Evolutionary conservation across 2,888 invertebrate genomes (phyloP), one percentile per base, ranked within the genome.

Genomic region (Brachyptera putata): DNA sequence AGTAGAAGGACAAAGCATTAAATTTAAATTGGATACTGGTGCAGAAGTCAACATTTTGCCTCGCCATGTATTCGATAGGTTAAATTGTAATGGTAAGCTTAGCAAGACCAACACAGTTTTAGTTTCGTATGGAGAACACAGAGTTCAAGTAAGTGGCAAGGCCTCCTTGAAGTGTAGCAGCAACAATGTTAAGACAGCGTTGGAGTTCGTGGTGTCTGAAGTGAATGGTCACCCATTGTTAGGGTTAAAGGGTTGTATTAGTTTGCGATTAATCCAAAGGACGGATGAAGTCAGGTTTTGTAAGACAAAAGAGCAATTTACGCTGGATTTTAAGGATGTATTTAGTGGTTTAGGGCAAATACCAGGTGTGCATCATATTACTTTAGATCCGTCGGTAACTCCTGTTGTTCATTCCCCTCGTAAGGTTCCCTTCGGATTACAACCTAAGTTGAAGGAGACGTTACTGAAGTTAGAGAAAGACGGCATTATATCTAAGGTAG

Each of bases 321-420:
- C 30, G 9, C n/a, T 14, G 34, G 50, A 50, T 9, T 50, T 18
- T 16, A 13, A 30, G 16, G 30, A 30, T 16, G n/a, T 50, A 34
- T 50, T 50, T 34, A 1, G 14, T 30, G 34, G 50, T n/a, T n/a
- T 50, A 26, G 50, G 50, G n/a, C 14, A 50, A 30, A 7, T 50
- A 9, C 30, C 26, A 11, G 26, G 26, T 9, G 14, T 18, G 18
- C 30, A 50, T 30, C 50, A 50, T 18, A 50, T 30, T 11, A 30
- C 30, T 5, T 5, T 50, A 14, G 50, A 50, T 16, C 2, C 2
- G 3, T 1, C 5, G 7, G 5, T 30, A 3, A 5, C 25, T 3
- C 50, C 50, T 30, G 50, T 50, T 26, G 21, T 50, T 3, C 50
- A 50, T 50, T 4, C 50, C 14, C 30, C 26, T n/a, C 26, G 50